Percentiles rank a stretch among this genome's conserved stretches.
Conservation (phyloP, 2,113 vertebrate species). For the Brienomyrus brachyistius region DNA sequence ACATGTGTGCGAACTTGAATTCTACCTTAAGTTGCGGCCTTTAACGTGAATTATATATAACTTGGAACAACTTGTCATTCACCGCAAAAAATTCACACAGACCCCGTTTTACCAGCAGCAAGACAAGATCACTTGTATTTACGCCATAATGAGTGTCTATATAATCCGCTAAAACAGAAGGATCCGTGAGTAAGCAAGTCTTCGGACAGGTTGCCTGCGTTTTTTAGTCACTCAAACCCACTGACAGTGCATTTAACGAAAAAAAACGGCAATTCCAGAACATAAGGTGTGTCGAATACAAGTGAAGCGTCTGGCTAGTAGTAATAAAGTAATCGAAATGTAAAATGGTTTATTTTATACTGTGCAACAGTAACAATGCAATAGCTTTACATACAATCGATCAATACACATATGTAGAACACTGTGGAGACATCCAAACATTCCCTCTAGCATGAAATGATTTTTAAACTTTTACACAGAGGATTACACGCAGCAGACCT, state of each 20-base stretch:
- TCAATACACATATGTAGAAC: slow-evolving; percentile 64
- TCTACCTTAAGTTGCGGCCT: not conserved
- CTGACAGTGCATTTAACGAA: not conserved
- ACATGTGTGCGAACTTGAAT: not conserved
- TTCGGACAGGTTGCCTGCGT: not conserved
- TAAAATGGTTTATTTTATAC: slow-evolving; percentile 75
- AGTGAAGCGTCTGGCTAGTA: not conserved
- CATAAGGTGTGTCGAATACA: not conserved
- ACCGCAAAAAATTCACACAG: not conserved
- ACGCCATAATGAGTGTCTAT: not conserved
- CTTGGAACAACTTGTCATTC: not conserved
- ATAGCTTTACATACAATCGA: slow-evolving; percentile 66
- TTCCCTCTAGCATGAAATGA: slow-evolving; percentile 46
- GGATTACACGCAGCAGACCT: slow-evolving; percentile 9
- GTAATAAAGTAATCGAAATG: slow-evolving; percentile 45
- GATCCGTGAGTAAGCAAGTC: not conserved
- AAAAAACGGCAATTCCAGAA: not conserved
- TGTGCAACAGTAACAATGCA: slow-evolving; percentile 76
- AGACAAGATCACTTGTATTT: not conserved
- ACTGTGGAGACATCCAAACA: slow-evolving; percentile 56
- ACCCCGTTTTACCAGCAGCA: not conserved
- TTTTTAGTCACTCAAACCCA: not conserved
- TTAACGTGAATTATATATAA: not conserved
- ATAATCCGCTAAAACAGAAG: not conserved
- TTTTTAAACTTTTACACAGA: not conserved